Conservation (phyloP, 1,140 invertebrate species). For the Octopus sinensis region DNA sequence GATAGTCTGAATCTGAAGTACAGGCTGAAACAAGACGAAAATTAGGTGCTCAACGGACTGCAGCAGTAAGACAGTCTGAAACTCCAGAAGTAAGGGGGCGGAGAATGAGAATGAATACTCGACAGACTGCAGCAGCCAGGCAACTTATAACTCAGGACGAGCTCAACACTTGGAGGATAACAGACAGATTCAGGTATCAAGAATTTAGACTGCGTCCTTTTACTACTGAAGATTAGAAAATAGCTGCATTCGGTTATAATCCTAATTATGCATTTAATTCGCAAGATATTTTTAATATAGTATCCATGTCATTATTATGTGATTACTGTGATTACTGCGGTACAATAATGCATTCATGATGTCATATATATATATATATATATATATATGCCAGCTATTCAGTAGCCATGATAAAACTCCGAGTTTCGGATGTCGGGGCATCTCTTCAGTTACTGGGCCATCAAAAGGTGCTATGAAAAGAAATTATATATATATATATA, state of each 20-base stretch:
- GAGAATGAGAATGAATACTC: neutral
- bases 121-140: neutral
- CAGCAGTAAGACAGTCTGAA: neutral
- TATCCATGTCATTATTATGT: neutral
- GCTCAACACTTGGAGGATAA: neutral
- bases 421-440: too few species aligned
- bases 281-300: neutral
- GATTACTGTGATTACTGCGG: neutral
- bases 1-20: neutral
- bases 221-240: neutral
- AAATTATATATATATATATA: too few species aligned
- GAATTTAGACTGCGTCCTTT: neutral
- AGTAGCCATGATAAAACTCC: too few species aligned
- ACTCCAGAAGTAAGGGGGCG: neutral
- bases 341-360: neutral
- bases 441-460: too few species aligned
- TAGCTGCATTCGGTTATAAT: neutral
- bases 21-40: neutral
- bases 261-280: neutral
- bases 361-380: too few species aligned
- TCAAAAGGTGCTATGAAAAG: too few species aligned
- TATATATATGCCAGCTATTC: too few species aligned
- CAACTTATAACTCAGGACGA: neutral
- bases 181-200: neutral
- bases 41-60: neutral